phyloP scores from a whole-genome alignment of 2,888 invertebrate genomes.

The Acheta domesticus region DNA sequence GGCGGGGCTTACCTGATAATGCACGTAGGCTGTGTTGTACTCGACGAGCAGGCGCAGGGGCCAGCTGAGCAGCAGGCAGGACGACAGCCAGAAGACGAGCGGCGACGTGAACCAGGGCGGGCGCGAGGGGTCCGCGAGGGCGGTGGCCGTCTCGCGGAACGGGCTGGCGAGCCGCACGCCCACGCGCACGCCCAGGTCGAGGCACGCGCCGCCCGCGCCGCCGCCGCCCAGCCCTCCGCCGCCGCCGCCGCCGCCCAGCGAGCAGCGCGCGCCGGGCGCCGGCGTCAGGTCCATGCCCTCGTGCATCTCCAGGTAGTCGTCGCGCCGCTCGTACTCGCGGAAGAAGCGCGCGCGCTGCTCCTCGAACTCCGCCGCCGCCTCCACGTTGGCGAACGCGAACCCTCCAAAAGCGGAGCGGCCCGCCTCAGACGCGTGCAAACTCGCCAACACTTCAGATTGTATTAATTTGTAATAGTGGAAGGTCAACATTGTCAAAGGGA shows the following conservation, averaged over 20 bases:
- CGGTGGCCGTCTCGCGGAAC: slow-evolving; percentile 57
- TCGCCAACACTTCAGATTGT: too few species aligned
- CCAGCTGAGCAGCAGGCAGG: slow-evolving; percentile 75
- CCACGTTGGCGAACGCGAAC: slow-evolving; percentile 75
- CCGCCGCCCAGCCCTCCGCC: slow-evolving; percentile 39
- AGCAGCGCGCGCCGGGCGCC: slow-evolving; percentile 47
- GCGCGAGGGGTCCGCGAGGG: slow-evolving; percentile 49
- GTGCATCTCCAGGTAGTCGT: slow-evolving; percentile 82
- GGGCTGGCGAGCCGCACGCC: slow-evolving; percentile 35
- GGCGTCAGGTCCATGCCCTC: slow-evolving; percentile 74
- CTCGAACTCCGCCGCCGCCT: slow-evolving; percentile 75
- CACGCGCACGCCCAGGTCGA: not conserved
- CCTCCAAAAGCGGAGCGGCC: slow-evolving; percentile 42
- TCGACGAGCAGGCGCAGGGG: slow-evolving; percentile 74
- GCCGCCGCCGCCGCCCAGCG: not conserved
- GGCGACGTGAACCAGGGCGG: slow-evolving; percentile 66
- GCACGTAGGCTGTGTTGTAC: slow-evolving; percentile 75
- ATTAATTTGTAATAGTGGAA: too few species aligned
- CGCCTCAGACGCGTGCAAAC: too few species aligned
- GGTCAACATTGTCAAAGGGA: too few species aligned
- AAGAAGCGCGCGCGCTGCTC: slow-evolving; percentile 75
- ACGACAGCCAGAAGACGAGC: slow-evolving; percentile 70
- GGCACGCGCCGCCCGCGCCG: not conserved
- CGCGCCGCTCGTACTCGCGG: slow-evolving; percentile 72
- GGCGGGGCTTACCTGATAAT: slow-evolving; percentile 62